Conservation (phyloP, 2,113 vertebrate species). For the Archocentrus centrarchus region DNA sequence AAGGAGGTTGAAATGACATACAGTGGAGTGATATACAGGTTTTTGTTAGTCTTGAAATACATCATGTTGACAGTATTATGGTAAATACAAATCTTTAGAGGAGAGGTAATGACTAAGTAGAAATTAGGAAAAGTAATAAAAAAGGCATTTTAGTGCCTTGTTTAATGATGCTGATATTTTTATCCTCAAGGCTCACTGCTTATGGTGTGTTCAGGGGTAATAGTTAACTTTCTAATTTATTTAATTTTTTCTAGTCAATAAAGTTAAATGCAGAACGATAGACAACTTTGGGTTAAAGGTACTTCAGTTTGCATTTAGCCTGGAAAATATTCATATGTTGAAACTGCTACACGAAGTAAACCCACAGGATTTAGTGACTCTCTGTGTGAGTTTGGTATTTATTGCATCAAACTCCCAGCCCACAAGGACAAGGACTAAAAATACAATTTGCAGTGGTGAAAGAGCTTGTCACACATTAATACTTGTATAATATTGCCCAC, state of each 20-base stretch:
- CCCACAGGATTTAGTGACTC: constrained; percentile 1
- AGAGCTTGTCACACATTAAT: background rate
- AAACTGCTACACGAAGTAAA: constrained; percentile 11
- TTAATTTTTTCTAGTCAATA: background rate
- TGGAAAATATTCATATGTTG: constrained; percentile 5
- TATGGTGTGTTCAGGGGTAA: background rate
- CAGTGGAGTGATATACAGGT: background rate
- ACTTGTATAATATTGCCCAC: background rate
- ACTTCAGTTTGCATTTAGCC: background rate
- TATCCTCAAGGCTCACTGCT: constrained; percentile 16
- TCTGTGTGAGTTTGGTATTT: background rate
- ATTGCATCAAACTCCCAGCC: background rate
- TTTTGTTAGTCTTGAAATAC: constrained; percentile 4
- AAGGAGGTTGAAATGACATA: constrained; percentile 12
- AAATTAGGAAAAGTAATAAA: constrained; percentile 7
- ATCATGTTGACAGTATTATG: constrained; percentile 10
- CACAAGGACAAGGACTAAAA: background rate
- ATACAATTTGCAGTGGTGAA: constrained; percentile 4
- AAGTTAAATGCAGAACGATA: background rate
- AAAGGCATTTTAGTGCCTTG: constrained; percentile 1
- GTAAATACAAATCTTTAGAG: constrained; percentile 15
- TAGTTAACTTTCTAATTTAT: background rate
- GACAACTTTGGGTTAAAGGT: background rate
- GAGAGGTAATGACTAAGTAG: constrained; percentile 2
- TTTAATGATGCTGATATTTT: constrained; percentile 49